phyloP scores from a whole-genome alignment of 2,113 vertebrate species.

The Toxostoma redivivum region DNA sequence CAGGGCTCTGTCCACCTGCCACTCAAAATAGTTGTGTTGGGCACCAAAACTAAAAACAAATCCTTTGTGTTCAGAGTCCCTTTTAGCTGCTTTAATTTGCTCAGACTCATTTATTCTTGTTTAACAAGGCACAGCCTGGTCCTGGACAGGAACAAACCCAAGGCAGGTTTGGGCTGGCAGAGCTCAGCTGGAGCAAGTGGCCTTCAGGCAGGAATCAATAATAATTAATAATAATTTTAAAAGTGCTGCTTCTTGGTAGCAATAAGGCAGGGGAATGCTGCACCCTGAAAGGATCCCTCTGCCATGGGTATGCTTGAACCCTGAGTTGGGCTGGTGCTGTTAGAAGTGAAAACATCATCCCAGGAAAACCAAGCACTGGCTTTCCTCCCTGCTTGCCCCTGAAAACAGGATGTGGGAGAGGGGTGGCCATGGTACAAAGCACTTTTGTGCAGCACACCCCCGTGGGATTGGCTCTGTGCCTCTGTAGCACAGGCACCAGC shows the following conservation, averaged over 20 bases:
- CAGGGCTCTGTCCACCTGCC: neutral
- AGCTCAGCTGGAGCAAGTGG: neutral
- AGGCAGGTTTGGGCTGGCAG: neutral
- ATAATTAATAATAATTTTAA: neutral
- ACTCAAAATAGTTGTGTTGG: neutral
- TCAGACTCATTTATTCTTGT: neutral
- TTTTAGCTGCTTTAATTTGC: neutral
- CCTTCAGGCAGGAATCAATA: neutral
- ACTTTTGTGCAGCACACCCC: neutral
- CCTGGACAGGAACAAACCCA: neutral
- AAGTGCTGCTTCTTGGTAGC: neutral
- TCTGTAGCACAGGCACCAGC: neutral
- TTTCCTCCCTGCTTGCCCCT: neutral
- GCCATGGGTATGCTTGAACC: accelerated
- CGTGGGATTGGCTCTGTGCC: neutral
- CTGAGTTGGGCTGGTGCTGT: accelerated
- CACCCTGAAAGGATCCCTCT: neutral
- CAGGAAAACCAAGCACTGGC: neutral
- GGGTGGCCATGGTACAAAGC: neutral
- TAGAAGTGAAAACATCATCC: neutral
- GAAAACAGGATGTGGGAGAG: neutral
- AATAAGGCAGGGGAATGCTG: neutral
- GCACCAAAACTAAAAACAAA: neutral
- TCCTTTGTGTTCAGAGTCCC: neutral
- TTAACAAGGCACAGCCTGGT: neutral